Evolutionary conservation across 2,888 invertebrate species (phyloP).

Genomic region (Heteropelma amictum): DNA sequence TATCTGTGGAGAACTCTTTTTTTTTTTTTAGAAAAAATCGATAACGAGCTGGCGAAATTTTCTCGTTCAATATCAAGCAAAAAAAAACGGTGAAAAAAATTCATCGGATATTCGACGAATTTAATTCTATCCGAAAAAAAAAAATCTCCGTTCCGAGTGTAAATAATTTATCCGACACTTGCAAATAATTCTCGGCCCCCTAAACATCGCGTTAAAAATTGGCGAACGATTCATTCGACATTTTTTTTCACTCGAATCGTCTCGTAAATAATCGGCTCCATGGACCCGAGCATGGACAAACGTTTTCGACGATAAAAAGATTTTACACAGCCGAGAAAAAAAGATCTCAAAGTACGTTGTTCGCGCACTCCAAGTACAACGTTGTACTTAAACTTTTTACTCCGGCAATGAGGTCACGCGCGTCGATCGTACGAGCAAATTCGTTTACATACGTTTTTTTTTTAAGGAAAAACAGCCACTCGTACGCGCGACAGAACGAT

Average conservation of each 20-base stretch:
- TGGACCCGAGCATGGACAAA: too few species aligned
- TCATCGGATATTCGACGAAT: background rate
- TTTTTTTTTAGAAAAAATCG: too few species aligned
- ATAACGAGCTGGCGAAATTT: too few species aligned
- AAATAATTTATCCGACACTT: conserved; percentile 27
- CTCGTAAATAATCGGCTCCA: too few species aligned
- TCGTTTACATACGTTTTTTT: conserved; percentile 26
- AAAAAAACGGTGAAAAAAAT: background rate
- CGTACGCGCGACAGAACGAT: conserved; percentile 20
- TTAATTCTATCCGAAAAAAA: background rate
- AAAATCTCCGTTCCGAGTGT: conserved; percentile 13
- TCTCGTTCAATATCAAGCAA: too few species aligned
- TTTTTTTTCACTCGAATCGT: too few species aligned
- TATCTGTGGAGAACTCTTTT: too few species aligned
- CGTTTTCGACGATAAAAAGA: background rate
- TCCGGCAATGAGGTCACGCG: conserved; percentile 17
- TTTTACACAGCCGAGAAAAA: background rate
- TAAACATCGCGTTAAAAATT: background rate
- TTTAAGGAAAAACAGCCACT: conserved; percentile 5
- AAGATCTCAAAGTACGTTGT: conserved; percentile 9
- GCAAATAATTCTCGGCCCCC: conserved; percentile 12
- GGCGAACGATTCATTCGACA: background rate
- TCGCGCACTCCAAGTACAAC: background rate
- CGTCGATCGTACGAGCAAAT: background rate
- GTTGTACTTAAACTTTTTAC: conserved; percentile 50